Percentiles rank a stretch among this genome's conserved stretches.
phyloP scores from a whole-genome alignment of 2,797 vertebrate genomes.

The Numenius phaeopus region DNA sequence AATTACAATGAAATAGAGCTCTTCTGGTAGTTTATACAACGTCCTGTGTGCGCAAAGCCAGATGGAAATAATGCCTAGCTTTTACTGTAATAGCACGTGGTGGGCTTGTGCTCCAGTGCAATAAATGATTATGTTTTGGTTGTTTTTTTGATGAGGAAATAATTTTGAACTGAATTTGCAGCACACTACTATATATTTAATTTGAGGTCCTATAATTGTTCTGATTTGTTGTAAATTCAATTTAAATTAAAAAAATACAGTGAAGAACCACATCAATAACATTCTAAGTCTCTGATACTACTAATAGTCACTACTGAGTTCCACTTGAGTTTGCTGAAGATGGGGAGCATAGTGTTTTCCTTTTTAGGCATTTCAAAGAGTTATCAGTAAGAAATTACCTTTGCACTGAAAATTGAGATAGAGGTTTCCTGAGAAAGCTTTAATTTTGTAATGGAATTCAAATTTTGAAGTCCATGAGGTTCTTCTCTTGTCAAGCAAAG shows the following conservation, averaged over 20 bases:
- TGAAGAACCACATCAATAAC: not conserved
- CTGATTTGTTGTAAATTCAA: slow-evolving; percentile 5
- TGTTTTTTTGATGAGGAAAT: slow-evolving; percentile 17
- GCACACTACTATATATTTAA: not conserved
- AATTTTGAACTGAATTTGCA: slow-evolving; percentile 25
- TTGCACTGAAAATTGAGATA: not conserved
- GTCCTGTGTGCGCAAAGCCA: slow-evolving; percentile 82
- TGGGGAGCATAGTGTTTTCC: not conserved
- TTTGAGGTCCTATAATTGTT: not conserved
- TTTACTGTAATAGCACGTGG: slow-evolving; percentile 76
- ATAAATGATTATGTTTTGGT: slow-evolving; percentile 66
- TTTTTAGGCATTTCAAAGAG: not conserved
- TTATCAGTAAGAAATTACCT: not conserved
- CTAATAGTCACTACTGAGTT: not conserved
- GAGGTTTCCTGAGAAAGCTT: not conserved
- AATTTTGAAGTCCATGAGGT: not conserved
- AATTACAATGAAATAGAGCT: slow-evolving; percentile 86
- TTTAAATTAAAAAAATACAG: not conserved
- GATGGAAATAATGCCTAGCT: slow-evolving; percentile 82
- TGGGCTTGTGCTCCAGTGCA: slow-evolving; percentile 65
- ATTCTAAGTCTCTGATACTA: not conserved
- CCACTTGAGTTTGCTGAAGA: not conserved
- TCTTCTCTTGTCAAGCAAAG: not conserved
- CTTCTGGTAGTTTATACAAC: slow-evolving; percentile 83
- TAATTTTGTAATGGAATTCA: not conserved